Evolutionary conservation across 2,113 vertebrate genomes (phyloP), one percentile per base, ranked within the genome.

Genomic region (Marmota monax): DNA sequence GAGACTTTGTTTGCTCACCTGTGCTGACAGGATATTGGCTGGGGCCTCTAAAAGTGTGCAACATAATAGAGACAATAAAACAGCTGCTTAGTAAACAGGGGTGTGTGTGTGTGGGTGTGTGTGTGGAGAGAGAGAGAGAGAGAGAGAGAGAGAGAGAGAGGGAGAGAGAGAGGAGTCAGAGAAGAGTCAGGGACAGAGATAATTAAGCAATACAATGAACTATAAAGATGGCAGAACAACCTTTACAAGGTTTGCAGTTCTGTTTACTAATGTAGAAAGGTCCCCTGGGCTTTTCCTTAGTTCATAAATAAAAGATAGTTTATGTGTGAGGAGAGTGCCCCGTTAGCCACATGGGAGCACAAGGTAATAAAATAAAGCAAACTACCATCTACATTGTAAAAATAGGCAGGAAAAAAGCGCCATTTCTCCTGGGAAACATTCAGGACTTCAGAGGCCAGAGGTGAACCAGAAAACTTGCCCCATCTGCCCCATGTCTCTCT

Each of bases 301-400:
- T 90, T 82, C 13, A 67, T 93, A 88, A 96, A 34, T 39, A 73
- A 82, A 84, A 69, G 56, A 23, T 84, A 48, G 51, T 93, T 94
- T n/a, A 23, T 74, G n/a, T 92, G 16, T 79, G 34, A 32, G 22
- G 56, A 93, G 56, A 56, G 2, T 14, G 14, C 2, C 27, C 34
- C 25, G n/a, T 56, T 86, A 73, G 29, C 0, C 39, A 70, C 65
- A 27, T 3, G 65, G 34, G 27, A 70, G 2, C 20, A 90, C 25
- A 87, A n/a, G 69, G 37, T 83, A 61, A 45, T 88, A 73, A 86
- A 82, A 42, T 72, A 29, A 85, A 63, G 32, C 48, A 39, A 86
- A 90, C 20, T 61, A 67, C 63, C 82, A 58, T 72, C 32, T 84
- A 5, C 18, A n/a, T 10, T 85, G 12, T 79, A 42, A 79, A 97